phyloP scores from a whole-genome alignment of 2,113 vertebrate species.

The Actenoides lindsayi region DNA sequence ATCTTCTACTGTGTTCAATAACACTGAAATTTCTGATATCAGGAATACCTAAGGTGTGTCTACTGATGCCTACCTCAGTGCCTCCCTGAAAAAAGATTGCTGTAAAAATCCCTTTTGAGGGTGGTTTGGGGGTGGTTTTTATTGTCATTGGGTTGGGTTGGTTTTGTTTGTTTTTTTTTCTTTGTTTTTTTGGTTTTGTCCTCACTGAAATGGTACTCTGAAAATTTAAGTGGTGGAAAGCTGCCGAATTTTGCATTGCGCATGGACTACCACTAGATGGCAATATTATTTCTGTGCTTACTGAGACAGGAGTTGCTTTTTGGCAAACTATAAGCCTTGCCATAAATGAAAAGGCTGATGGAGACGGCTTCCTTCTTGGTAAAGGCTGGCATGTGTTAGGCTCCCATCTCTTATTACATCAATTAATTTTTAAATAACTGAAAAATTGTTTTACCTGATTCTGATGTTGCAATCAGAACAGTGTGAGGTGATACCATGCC shows the following conservation, averaged over 20 bases:
- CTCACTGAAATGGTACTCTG: not conserved
- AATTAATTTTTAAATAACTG: not conserved
- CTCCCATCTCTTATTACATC: not conserved
- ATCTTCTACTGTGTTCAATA: not conserved
- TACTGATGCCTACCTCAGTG: not conserved
- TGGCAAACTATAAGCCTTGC: not conserved
- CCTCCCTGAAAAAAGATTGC: not conserved
- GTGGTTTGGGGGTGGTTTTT: not conserved
- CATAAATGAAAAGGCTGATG: not conserved
- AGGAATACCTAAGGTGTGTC: not conserved
- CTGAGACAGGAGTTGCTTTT: not conserved
- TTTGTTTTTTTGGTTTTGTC: not conserved
- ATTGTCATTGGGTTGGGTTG: no score
- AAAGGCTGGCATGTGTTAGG: not conserved
- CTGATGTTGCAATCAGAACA: not conserved
- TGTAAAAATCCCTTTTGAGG: not conserved
- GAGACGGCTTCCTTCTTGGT: not conserved
- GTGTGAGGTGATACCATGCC: not conserved
- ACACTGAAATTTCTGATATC: not conserved
- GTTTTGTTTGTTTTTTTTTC: no score
- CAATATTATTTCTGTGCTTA: conserved; percentile 10
- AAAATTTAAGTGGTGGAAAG: not conserved
- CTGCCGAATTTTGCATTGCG: not conserved
- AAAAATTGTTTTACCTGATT: not conserved
- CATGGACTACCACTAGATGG: conserved; percentile 4